A percentile compares a stretch with the other conserved stretches of the same genome.
Conservation (phyloP, 2,113 vertebrate species). For the Mellivora capensis region DNA sequence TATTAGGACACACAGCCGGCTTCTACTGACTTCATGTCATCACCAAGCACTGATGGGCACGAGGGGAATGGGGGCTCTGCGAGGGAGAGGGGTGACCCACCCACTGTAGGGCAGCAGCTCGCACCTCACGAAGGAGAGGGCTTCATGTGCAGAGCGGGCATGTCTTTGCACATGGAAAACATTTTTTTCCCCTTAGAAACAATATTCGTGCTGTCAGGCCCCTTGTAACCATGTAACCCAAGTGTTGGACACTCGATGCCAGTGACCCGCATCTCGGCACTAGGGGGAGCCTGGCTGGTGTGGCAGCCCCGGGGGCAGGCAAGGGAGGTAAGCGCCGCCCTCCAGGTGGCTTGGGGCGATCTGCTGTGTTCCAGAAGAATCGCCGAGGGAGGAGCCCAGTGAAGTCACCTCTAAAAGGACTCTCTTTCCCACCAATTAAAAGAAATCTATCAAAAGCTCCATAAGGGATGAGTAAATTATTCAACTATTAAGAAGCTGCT, state of each 20-base stretch:
- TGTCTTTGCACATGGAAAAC: neutral
- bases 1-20: neutral
- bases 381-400: neutral
- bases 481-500: conserved; percentile 1
- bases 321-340: fast-evolving
- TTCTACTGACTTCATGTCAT: neutral
- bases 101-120: fast-evolving
- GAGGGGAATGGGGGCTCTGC: fast-evolving
- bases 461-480: conserved; percentile 36
- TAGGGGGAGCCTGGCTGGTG: fast-evolving
- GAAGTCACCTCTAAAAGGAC: neutral
- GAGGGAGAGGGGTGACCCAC: neutral
- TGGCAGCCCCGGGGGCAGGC: neutral
- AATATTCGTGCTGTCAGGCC: neutral
- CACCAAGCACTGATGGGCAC: neutral
- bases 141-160: fast-evolving
- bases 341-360: fast-evolving
- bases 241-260: no score
- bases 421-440: neutral
- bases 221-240: neutral
- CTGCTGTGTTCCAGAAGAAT: neutral
- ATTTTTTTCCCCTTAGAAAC: neutral
- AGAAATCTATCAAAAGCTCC: conserved; percentile 6
- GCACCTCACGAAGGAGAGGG: neutral
- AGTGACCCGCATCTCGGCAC: neutral